Conservation (phyloP, 2,888 invertebrate species). For the Ferdinandea cuprea region DNA sequence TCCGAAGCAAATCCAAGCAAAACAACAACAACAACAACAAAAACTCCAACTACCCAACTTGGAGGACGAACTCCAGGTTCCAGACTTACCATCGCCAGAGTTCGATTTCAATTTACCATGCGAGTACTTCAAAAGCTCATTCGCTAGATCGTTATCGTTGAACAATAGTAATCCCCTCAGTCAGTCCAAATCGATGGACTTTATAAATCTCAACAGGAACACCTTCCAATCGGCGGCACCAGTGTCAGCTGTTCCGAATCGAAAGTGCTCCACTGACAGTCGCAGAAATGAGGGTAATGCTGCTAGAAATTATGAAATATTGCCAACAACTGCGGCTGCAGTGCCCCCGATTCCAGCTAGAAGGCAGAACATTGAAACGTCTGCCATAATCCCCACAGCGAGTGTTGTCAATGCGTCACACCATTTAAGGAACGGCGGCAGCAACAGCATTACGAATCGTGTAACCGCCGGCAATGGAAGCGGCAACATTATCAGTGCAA, state of each 20-base stretch:
- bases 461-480: constrained; percentile 59
- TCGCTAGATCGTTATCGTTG: constrained; percentile 84
- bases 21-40: constrained; percentile 20
- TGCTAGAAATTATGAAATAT: constrained; percentile 48
- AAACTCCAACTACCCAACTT: neutral
- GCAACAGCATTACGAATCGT: constrained; percentile 46
- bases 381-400: constrained; percentile 71
- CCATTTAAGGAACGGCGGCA: constrained; percentile 73
- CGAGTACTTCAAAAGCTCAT: constrained; percentile 85
- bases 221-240: constrained; percentile 30
- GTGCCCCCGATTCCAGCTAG: constrained; percentile 77
- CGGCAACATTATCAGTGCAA: constrained; percentile 55
- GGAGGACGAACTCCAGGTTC: constrained; percentile 7
- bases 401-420: constrained; percentile 65
- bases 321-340: constrained; percentile 81
- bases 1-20: constrained; percentile 21
- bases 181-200: constrained; percentile 83
- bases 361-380: constrained; percentile 75
- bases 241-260: constrained; percentile 33
- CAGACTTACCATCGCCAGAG: constrained; percentile 78
- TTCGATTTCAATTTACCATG: constrained; percentile 82
- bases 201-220: constrained; percentile 67
- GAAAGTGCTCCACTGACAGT: constrained; percentile 66
- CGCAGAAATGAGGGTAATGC: constrained; percentile 32
- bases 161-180: constrained; percentile 77